Conservation (phyloP, 2,888 invertebrate species). For the Ametastegia equiseti region DNA sequence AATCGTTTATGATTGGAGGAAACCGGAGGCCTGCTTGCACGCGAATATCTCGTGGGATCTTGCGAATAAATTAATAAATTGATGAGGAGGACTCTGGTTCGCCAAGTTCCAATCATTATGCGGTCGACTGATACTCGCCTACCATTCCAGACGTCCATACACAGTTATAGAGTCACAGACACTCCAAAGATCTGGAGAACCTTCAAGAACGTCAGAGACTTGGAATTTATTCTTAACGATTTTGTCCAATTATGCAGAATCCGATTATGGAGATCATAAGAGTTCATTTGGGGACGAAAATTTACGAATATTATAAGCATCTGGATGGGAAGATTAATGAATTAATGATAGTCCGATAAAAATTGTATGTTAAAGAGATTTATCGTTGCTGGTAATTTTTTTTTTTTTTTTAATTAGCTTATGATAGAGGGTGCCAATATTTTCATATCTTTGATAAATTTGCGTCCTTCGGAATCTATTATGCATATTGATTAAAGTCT, state of each 20-base stretch:
- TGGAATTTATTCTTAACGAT: neutral
- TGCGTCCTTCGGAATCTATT: neutral
- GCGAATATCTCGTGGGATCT: conserved; percentile 8
- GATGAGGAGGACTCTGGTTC: neutral
- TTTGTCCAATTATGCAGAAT: neutral
- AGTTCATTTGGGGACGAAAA: neutral
- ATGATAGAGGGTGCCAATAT: too few relatives aligned
- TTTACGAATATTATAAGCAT: neutral
- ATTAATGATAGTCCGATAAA: neutral
- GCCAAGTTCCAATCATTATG: conserved; percentile 52
- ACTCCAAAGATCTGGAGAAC: neutral
- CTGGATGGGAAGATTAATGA: neutral
- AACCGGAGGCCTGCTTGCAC: conserved; percentile 69
- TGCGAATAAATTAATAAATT: conserved; percentile 30
- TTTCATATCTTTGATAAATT: neutral
- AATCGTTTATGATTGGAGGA: conserved; percentile 64
- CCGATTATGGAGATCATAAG: neutral
- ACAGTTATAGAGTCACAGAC: neutral
- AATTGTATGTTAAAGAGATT: too few relatives aligned
- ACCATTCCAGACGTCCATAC: neutral
- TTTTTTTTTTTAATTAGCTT: too few relatives aligned
- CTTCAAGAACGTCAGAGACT: neutral
- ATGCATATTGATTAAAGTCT: neutral
- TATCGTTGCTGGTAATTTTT: neutral
- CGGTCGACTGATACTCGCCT: conserved; percentile 57